Base-by-base conservation (phyloP, 2,888 invertebrate genomes). In the Nebria salina region DNA sequence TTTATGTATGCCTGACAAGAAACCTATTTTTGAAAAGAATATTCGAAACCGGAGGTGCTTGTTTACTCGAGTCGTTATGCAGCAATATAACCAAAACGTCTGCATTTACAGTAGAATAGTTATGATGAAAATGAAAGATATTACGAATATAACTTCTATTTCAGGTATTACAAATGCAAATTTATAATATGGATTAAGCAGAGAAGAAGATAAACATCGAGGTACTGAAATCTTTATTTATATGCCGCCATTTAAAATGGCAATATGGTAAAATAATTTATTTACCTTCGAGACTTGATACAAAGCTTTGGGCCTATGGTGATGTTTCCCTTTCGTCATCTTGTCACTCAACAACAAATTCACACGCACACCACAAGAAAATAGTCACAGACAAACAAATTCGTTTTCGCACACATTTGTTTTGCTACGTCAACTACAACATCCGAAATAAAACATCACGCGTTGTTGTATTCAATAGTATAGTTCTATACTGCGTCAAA, bases 231-330 rank as follows among this genome's bases (percentile, higher is more conserved):
- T 34, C 54, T 25, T 75, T 75, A 64, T 75, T 75, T 76, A 66
- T 76, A 4, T 34, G 15, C 65, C 76, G 76, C 76, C 81, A 81
- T 81, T 81, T 81, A 81, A 81, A 76, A 41, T 74, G 42, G 65
- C 65, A 75, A 80, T 72, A 65, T 76, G 75, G 43, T 70, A 25
- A 70, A 70, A 25, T n/a, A 11, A 74, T 43, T 72, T 73, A 86
- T 90, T 90, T 87, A 95, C 95, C 94, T 94, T 94, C 78, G 94
- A 93, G 86, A 94, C 93, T 89, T 95, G 94, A 88, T 92, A 94
- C 82, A 95, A 91, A 84, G 95, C 94, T 86, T 91, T 92, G 83
- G 90, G 91, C 86, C 90, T 87, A 80, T 90, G 90, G 54, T 54
- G 54, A 85, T 88, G 87, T 87, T 92, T 92, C 82, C 91, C 90